Conservation (phyloP, 2,113 vertebrate genomes). For the Cacatua alba region DNA sequence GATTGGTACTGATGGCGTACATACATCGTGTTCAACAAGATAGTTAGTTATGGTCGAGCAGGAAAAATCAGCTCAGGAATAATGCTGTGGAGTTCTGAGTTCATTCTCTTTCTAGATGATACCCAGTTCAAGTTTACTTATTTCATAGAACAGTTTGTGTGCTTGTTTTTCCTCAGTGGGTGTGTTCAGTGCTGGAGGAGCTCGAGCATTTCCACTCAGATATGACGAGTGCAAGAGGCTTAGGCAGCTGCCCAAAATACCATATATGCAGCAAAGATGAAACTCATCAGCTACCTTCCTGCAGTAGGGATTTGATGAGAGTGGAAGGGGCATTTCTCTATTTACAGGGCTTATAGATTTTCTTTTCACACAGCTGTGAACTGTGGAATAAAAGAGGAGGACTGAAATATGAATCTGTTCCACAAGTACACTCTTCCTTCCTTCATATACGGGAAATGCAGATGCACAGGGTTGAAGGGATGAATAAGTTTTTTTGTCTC, state of each 20-base stretch:
- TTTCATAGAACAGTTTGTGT: neutral
- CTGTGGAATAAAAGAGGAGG: neutral
- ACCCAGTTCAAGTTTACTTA: neutral
- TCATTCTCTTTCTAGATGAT: neutral
- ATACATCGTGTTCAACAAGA: neutral
- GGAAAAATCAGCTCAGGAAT: neutral
- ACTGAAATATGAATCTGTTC: neutral
- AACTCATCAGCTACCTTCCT: neutral
- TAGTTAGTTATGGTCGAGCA: neutral
- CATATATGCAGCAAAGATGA: neutral
- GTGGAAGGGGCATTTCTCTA: neutral
- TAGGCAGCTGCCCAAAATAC: neutral
- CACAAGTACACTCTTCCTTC: slow-evolving; percentile 6
- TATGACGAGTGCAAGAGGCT: neutral
- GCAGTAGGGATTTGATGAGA: neutral
- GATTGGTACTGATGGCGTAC: neutral
- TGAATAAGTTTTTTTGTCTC: slow-evolving; percentile 35
- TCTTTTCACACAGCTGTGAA: neutral
- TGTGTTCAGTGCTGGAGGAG: neutral
- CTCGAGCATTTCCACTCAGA: neutral
- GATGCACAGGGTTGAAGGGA: neutral
- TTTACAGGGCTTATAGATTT: neutral
- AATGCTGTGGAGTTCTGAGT: neutral
- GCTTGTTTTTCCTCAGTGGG: neutral
- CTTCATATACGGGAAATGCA: neutral